Evolutionary conservation across 2,797 vertebrate species (phyloP), one percentile per base, ranked within the genome.

Genomic region (Gephyroberyx darwinii): DNA sequence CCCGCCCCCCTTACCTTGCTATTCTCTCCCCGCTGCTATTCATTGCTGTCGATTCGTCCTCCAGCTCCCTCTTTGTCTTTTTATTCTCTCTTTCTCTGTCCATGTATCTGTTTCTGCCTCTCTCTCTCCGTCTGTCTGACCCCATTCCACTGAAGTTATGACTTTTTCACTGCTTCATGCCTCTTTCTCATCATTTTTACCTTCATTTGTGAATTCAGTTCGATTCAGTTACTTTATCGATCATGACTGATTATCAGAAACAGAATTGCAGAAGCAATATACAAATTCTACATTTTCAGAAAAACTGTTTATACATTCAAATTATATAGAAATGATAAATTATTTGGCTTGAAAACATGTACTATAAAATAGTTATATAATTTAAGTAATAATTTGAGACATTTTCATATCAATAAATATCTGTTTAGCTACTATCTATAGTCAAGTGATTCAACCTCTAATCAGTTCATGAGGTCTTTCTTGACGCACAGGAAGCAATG

Each of bases 121-220:
- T 59, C 50, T 54, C 31, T 26, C 65, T 71, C 71, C 22, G n/a
- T 72, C 73, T 77, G 56, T 76, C 79, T 86, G 87, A 86, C 86
- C 89, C 52, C 81, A 79, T 86, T 89, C 74, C 71, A 53, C 57
- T 76, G 58, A 84, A 76, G 69, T 83, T 80, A 75, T 84, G 79
- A 66, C 72, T 76, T 69, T 70, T 69, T 54, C 71, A 66, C 43
- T 82, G 59, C 82, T 81, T 85, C 77, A 76, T 71, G 80, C 84
- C 69, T 73, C 71, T 54, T 54, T 20, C 68, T 63, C 55, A 56
- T 80, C 69, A 71, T 70, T 62, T 79, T 75, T 73, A 77, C 83
- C 62, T 81, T 72, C 39, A 70, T 83, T 84, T 81, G 55, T 77
- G 72, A 78, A 50, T 77, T 75, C 65, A 55, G 52, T 81, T 71